phyloP scores from a whole-genome alignment of 2,113 vertebrate genomes.

The Grammomys dolichurus region DNA sequence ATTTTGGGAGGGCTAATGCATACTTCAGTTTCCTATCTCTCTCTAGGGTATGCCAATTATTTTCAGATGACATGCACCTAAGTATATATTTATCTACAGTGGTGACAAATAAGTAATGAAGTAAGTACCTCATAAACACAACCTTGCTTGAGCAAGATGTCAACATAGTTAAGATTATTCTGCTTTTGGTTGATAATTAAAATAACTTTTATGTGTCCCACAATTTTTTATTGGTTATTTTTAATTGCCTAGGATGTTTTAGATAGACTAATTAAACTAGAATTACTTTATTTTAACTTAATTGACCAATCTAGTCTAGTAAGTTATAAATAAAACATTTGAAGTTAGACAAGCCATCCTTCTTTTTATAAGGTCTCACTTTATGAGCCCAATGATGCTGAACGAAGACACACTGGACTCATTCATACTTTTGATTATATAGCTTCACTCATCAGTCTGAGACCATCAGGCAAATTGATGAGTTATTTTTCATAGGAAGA shows the following conservation, averaged over 20 bases:
- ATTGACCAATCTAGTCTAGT: not conserved
- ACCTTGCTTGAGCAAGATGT: conserved; percentile 37
- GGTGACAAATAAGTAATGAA: conserved; percentile 67
- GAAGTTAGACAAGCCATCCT: not conserved
- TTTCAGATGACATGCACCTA: conserved; percentile 59
- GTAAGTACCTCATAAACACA: conserved; percentile 31
- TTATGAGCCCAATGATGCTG: not conserved
- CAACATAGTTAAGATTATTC: conserved; percentile 39
- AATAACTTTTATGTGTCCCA: conserved; percentile 25
- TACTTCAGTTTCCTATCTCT: conserved; percentile 49
- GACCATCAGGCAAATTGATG: not conserved
- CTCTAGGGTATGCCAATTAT: conserved; percentile 50
- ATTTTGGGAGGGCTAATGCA: not conserved
- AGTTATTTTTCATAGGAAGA: conserved; percentile 45
- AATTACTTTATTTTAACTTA: conserved; percentile 54
- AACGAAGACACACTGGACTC: not conserved
- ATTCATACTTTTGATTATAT: not conserved
- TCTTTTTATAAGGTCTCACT: conserved; percentile 44
- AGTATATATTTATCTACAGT: conserved; percentile 57
- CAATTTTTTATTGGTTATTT: conserved; percentile 40
- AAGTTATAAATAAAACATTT: conserved; percentile 18
- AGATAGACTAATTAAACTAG: not conserved
- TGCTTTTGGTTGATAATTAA: conserved; percentile 58
- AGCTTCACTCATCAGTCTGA: not conserved
- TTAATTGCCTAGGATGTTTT: conserved; percentile 46